Conservation (phyloP, 2,113 vertebrate species). For the Triplophysa tibetana region DNA sequence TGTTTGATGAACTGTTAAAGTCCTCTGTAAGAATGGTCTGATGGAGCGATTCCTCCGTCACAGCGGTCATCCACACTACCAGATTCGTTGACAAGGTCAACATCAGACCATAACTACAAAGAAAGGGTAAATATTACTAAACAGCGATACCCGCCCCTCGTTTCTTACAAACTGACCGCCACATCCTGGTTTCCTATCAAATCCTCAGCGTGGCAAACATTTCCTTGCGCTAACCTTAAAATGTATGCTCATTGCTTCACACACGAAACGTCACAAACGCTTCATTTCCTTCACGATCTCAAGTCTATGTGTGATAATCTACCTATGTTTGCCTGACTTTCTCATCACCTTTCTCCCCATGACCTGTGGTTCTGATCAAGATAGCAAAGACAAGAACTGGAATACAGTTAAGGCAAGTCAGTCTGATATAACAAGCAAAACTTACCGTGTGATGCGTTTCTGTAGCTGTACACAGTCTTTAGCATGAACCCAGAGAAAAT, state of each 20-base stretch:
- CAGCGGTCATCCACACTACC: constrained; percentile 87
- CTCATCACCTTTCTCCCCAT: neutral
- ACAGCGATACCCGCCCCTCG: neutral
- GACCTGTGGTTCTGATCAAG: neutral
- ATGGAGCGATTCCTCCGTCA: constrained; percentile 91
- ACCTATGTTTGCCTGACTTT: neutral
- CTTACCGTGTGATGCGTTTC: constrained; percentile 82
- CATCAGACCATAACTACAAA: constrained; percentile 89
- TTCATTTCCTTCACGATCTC: neutral
- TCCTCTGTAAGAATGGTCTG: constrained; percentile 70
- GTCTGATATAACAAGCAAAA: neutral
- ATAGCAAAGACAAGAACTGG: neutral
- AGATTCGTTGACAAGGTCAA: constrained; percentile 88
- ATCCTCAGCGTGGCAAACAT: constrained; percentile 5
- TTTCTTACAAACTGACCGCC: neutral
- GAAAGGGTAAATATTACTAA: constrained; percentile 1
- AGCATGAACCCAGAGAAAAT: constrained; percentile 85
- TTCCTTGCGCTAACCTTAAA: constrained; percentile 7
- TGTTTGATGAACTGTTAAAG: neutral
- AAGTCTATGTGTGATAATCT: neutral
- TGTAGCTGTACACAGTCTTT: constrained; percentile 86
- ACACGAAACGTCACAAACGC: neutral
- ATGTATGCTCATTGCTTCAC: constrained; percentile 9
- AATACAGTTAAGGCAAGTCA: neutral
- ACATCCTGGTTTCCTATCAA: neutral